A percentile compares a stretch with the other conserved stretches of the same genome.
Conservation (phyloP, 2,113 vertebrate genomes). For the Pseudonaja textilis region DNA sequence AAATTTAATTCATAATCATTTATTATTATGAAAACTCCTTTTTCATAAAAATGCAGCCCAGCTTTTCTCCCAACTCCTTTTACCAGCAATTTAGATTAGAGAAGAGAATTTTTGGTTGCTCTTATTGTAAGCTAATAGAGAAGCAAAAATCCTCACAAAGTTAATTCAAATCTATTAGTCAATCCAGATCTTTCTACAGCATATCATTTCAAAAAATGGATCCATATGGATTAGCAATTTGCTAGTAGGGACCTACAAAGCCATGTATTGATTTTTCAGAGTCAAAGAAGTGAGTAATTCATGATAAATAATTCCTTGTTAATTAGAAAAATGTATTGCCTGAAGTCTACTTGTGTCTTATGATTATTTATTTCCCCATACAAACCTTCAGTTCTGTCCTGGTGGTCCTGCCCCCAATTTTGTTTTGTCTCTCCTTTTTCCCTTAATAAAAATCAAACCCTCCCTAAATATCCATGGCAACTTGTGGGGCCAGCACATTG, state of each 20-base stretch:
- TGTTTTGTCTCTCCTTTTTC: neutral
- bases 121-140: neutral
- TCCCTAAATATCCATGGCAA: neutral
- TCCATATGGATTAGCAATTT: slow-evolving; percentile 28
- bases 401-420: too few relatives aligned
- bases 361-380: slow-evolving; percentile 40
- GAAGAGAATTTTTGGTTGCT: neutral
- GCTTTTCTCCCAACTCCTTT: neutral
- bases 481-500: too few relatives aligned
- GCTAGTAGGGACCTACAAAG: neutral
- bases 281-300: slow-evolving; percentile 30
- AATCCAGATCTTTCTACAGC: neutral
- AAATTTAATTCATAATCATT: neutral
- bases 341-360: slow-evolving; percentile 6
- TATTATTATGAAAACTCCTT: neutral
- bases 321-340: slow-evolving; percentile 51
- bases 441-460: neutral
- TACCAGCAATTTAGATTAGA: neutral
- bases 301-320: slow-evolving; percentile 56
- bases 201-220: slow-evolving; percentile 30
- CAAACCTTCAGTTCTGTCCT: slow-evolving; percentile 4
- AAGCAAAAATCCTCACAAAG: neutral
- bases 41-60: neutral
- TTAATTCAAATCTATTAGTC: neutral
- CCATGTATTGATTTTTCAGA: slow-evolving; percentile 43